Percentiles rank a stretch among this genome's conserved stretches.
phyloP scores from a whole-genome alignment of 2,888 invertebrate species.

The Sphaeridia pumilis region DNA sequence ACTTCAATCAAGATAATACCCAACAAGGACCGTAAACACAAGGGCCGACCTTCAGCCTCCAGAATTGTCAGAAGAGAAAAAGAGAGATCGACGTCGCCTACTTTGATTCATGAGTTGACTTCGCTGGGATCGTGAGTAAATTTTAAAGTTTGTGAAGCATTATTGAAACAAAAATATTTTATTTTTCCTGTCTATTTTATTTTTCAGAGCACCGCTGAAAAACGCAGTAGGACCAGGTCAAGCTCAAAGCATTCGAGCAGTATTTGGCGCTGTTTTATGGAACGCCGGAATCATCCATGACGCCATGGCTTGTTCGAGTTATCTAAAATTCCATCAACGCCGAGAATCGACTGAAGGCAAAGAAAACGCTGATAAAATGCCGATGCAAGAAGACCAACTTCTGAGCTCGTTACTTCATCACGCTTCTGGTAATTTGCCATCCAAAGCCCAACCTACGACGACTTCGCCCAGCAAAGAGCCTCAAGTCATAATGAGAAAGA shows the following conservation, averaged over 20 bases:
- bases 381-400: slow-evolving; percentile 3
- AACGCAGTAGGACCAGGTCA: slow-evolving; percentile 83
- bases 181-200: not conserved
- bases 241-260: slow-evolving; percentile 81
- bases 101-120: slow-evolving; percentile 1
- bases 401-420: slow-evolving; percentile 3
- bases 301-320: slow-evolving; percentile 95
- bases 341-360: not conserved
- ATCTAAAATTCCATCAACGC: slow-evolving; percentile 82
- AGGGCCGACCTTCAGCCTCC: slow-evolving; percentile 8
- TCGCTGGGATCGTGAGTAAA: slow-evolving; percentile 1
- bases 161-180: slow-evolving; percentile 37
- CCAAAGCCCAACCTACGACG: slow-evolving; percentile 8
- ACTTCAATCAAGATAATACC: slow-evolving; percentile 37
- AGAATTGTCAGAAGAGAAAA: slow-evolving; percentile 6
- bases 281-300: slow-evolving; percentile 96
- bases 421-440: not conserved
- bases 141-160: slow-evolving; percentile 1
- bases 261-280: slow-evolving; percentile 94
- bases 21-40: slow-evolving; percentile 28
- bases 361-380: not conserved
- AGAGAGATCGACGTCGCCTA: slow-evolving; percentile 14
- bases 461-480: not conserved
- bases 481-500: slow-evolving; percentile 23
- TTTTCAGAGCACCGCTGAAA: slow-evolving; percentile 50